Evolutionary conservation across 2,113 vertebrate species (phyloP).

Genomic region (Pycnonotus jocosus): DNA sequence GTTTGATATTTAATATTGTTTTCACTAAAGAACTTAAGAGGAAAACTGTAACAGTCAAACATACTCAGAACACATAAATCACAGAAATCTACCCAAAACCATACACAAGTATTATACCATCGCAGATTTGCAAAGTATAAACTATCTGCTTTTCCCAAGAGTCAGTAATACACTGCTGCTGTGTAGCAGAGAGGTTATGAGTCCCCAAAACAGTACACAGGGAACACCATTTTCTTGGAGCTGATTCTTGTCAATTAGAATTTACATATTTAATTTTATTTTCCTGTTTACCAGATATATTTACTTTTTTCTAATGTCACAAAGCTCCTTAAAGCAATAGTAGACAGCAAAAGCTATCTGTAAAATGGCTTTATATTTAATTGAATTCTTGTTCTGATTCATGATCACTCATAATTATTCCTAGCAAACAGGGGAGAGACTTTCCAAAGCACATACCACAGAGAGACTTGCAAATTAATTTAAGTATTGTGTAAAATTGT

Average conservation of each 20-base stretch:
- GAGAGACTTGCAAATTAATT: constrained; percentile 22
- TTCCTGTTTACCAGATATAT: background rate
- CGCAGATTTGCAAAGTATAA: background rate
- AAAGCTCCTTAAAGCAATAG: background rate
- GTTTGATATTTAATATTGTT: background rate
- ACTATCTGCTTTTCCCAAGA: background rate
- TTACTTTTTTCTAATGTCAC: background rate
- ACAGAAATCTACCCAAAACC: background rate
- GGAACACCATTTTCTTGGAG: background rate
- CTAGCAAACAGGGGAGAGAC: background rate
- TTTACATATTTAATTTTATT: background rate
- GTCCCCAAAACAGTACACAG: background rate
- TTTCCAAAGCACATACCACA: constrained; percentile 13
- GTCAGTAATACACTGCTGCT: background rate
- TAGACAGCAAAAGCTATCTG: background rate
- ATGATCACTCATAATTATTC: background rate
- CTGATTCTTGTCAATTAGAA: background rate
- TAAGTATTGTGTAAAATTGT: constrained; percentile 24
- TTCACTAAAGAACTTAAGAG: background rate
- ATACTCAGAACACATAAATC: background rate
- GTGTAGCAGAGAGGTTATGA: background rate
- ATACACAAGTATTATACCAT: background rate
- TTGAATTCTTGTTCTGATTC: background rate
- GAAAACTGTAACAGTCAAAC: background rate
- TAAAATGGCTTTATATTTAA: background rate